Evolutionary conservation across 2,797 vertebrate genomes (phyloP).

Genomic region (Pristis pectinata): DNA sequence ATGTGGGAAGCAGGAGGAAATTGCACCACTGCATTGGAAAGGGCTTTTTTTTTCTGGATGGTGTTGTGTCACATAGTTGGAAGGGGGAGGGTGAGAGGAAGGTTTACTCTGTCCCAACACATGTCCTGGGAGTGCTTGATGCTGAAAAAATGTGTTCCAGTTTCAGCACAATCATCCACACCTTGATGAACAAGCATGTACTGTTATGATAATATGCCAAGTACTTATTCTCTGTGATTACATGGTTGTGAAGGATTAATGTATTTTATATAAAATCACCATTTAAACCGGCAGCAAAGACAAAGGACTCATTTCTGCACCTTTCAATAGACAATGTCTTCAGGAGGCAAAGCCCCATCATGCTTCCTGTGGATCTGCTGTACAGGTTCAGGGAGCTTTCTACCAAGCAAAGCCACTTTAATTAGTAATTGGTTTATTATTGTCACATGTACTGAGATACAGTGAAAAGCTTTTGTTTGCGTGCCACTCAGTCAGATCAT

Average conservation of each 20-base stretch:
- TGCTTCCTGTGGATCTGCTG: background rate
- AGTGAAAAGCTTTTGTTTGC: no score
- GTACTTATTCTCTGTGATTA: background rate
- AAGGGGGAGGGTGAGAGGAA: background rate
- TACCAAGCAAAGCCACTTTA: background rate
- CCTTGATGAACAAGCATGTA: background rate
- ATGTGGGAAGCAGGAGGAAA: background rate
- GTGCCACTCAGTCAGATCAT: no score
- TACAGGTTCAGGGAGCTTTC: background rate
- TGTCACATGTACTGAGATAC: no score
- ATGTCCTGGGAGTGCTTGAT: background rate
- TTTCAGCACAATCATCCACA: background rate
- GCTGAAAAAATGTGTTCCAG: background rate
- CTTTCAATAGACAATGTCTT: background rate
- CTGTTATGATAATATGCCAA: background rate
- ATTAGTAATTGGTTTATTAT: no score
- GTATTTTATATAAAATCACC: background rate
- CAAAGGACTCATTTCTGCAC: background rate
- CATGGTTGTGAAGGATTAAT: background rate
- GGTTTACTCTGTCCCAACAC: background rate
- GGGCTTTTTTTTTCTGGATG: background rate
- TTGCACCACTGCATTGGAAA: background rate
- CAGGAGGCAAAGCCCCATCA: background rate
- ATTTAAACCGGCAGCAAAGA: background rate
- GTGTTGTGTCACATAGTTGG: background rate